Evolutionary conservation across 2,888 invertebrate species (phyloP), one percentile per base, ranked within the genome.

Genomic region (Chrysolina americana): DNA sequence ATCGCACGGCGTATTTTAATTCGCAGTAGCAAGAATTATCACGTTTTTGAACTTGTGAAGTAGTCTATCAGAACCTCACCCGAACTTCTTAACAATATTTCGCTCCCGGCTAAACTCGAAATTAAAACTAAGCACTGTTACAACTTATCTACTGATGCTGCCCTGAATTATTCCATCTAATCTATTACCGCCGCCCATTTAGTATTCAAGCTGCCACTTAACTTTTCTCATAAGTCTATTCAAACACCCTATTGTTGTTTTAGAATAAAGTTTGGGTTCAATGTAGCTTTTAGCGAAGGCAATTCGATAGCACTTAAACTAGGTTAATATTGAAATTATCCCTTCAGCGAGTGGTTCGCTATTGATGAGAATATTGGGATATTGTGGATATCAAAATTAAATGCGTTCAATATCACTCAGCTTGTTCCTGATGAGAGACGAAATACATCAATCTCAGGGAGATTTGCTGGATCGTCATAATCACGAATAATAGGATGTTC

Each of bases 271-370:
- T 68, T 59, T 62, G 65, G 69, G 68, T 19, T 65, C 72, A 73
- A 70, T 68, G 74, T 74, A 74, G 74, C 76, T 77, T 74, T 74
- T 73, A 77, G 66, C 70, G 63, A 70, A 68, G 70, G 74, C 70
- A 78, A 76, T 77, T 77, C 75, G 78, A 80, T 79, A 79, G 78
- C 76, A 78, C 78, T 79, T 80, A 77, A 80, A 77, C 78, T 69
- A 77, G 78, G 81, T 79, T 79, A 80, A 81, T 80, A 79, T 77
- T 76, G 78, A 78, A 80, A 78, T 79, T 79, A 79, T 80, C 79
- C 78, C 78, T 79, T 79, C 78, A 78, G 79, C 77, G 75, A 76
- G 76, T 74, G 76, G 77, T 79, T 79, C 76, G 75, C 75, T 80
- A 79, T 81, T 75, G 80, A 80, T 80, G 74, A 74, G 78, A 80